These are phyloP conservation scores for Meandrina meandrites DNA, from an alignment of 92 coral and sea anemone species.

Conservation along the genomic window DNA sequence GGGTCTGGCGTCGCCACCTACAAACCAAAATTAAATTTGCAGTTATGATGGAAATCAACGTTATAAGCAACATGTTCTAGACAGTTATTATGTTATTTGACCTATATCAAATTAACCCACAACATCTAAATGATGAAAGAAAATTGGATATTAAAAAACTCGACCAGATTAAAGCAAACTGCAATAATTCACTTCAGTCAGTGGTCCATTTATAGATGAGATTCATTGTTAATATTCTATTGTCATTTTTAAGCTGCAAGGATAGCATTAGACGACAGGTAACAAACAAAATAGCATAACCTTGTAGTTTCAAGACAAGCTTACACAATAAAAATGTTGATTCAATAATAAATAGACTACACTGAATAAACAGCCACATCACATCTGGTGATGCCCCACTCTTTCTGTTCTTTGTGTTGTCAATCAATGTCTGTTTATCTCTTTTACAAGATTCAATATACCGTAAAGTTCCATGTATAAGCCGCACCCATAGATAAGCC, in stretches of 20 bases:
- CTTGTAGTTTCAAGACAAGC: neutral
- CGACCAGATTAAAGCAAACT: neutral
- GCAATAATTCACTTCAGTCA: neutral
- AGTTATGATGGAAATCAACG: neutral
- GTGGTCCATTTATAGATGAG: neutral
- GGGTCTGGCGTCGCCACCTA: constrained; percentile 95
- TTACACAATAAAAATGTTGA: neutral
- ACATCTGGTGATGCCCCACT: too few species aligned
- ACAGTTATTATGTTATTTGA: neutral
- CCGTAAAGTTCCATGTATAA: too few species aligned
- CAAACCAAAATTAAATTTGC: neutral
- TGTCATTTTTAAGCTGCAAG: neutral
- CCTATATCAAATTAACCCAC: neutral
- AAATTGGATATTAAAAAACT: too few species aligned
- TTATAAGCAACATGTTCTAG: neutral
- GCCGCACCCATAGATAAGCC: too few species aligned
- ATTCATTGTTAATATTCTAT: neutral
- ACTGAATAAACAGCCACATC: neutral
- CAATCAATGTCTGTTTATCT: too few species aligned
- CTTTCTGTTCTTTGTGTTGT: too few species aligned
- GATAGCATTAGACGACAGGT: neutral
- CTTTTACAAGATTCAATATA: too few species aligned
- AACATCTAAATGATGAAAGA: neutral
- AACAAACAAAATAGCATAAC: neutral
- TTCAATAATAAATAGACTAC: neutral